Conservation (phyloP, 1,140 invertebrate species). For the Proales similis region DNA sequence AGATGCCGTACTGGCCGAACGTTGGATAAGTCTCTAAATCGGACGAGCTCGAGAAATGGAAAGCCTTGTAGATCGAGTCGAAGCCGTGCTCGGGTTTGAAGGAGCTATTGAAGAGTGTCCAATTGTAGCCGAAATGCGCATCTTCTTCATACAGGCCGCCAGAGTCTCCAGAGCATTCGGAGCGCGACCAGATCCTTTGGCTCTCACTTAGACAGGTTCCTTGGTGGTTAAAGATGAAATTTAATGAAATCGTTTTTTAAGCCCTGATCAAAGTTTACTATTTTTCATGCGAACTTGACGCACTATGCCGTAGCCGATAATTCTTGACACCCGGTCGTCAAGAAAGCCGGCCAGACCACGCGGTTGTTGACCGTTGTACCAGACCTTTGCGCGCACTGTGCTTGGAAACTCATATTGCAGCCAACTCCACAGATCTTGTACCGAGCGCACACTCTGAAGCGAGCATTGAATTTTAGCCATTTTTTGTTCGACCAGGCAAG, state of each 20-base stretch:
- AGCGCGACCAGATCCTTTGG: neutral
- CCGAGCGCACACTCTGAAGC: no score
- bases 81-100: slow-evolving; percentile 9
- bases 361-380: slow-evolving; percentile 20
- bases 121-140: slow-evolving; percentile 38
- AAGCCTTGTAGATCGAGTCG: slow-evolving; percentile 44
- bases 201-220: neutral
- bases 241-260: no score
- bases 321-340: slow-evolving; percentile 55
- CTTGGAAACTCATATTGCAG: neutral
- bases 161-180: neutral
- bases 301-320: slow-evolving; percentile 58
- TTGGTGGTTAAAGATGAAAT: no score
- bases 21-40: slow-evolving; percentile 54
- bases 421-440: slow-evolving; percentile 21
- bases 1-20: slow-evolving; percentile 53
- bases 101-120: slow-evolving; percentile 39
- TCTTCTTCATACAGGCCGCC: neutral
- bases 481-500: no score
- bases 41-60: slow-evolving; percentile 45
- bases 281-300: slow-evolving; percentile 47
- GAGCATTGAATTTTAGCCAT: no score
- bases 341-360: slow-evolving; percentile 50
- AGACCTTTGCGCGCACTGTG: slow-evolving; percentile 7
- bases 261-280: no score